Conservation (phyloP, 2,113 vertebrate species). For the Chaenocephalus aceratus region DNA sequence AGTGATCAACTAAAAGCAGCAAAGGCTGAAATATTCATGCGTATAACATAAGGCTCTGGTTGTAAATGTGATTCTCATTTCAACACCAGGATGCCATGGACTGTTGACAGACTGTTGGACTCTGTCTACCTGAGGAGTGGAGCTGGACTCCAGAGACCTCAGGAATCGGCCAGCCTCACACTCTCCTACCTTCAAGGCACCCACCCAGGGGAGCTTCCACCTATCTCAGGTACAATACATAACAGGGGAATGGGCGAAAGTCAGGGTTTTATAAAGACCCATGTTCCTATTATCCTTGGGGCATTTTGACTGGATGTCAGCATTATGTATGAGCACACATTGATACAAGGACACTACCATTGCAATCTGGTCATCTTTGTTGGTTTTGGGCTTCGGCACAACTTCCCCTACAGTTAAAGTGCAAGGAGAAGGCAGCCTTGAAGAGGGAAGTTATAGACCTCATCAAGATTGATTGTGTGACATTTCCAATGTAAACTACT, state of each 20-base stretch:
- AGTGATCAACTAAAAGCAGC: too few species aligned
- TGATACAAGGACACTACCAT: background rate
- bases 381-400: background rate
- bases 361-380: background rate
- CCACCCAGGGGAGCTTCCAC: conserved; percentile 58
- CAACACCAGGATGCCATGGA: conserved; percentile 74
- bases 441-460: background rate
- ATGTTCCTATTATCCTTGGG: background rate
- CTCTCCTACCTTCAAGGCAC: conserved; percentile 65
- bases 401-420: background rate
- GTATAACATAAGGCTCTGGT: background rate
- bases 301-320: background rate
- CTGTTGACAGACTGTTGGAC: conserved; percentile 60
- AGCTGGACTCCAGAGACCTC: conserved; percentile 50
- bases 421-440: background rate
- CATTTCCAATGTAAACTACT: background rate
- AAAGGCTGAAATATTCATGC: background rate
- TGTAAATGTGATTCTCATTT: background rate
- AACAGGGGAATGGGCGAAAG: background rate
- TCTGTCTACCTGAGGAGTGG: conserved; percentile 76
- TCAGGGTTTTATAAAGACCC: background rate
- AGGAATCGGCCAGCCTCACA: conserved; percentile 47
- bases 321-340: background rate
- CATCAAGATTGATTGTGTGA: background rate
- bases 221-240: conserved; percentile 64